A percentile compares a stretch with the other conserved stretches of the same genome.
Evolutionary conservation across 2,888 invertebrate species (phyloP).

Genomic region (Himalopsyche tibetana): DNA sequence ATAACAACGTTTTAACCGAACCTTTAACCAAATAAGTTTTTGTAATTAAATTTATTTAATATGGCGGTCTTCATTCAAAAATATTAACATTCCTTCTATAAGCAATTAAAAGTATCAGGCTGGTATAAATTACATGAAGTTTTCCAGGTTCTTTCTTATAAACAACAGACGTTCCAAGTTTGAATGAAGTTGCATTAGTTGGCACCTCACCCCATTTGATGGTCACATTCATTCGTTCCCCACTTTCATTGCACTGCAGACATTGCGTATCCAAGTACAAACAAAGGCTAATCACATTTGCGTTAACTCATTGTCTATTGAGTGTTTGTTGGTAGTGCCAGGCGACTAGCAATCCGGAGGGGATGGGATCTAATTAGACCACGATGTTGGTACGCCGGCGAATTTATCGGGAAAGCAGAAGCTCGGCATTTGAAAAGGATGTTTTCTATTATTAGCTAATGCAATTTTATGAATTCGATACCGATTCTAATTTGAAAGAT

Average conservation of each 20-base stretch:
- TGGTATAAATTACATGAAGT: background rate
- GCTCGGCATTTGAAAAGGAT: constrained; percentile 26
- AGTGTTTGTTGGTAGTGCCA: constrained; percentile 64
- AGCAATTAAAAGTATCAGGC: constrained; percentile 9
- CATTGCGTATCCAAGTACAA: constrained; percentile 52
- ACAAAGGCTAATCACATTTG: constrained; percentile 66
- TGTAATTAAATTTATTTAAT: no score
- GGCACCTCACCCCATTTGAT: constrained; percentile 39
- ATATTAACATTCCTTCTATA: background rate
- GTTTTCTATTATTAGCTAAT: constrained; percentile 16
- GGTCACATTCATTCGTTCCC: constrained; percentile 53
- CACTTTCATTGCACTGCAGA: constrained; percentile 49
- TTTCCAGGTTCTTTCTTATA: background rate
- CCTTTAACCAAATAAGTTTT: no score
- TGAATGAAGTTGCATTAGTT: constrained; percentile 44
- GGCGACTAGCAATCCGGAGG: constrained; percentile 56
- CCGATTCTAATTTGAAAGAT: background rate
- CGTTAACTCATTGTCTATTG: constrained; percentile 66
- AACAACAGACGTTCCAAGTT: constrained; percentile 43
- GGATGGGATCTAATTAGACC: constrained; percentile 64
- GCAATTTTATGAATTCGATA: constrained; percentile 31
- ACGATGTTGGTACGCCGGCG: constrained; percentile 32
- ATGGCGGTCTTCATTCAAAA: no score
- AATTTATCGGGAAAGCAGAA: constrained; percentile 34
- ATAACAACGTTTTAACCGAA: no score